Percentiles rank a stretch among this genome's conserved stretches.
Conservation (phyloP, 2,888 invertebrate species). For the Drosophila maculinotata region DNA sequence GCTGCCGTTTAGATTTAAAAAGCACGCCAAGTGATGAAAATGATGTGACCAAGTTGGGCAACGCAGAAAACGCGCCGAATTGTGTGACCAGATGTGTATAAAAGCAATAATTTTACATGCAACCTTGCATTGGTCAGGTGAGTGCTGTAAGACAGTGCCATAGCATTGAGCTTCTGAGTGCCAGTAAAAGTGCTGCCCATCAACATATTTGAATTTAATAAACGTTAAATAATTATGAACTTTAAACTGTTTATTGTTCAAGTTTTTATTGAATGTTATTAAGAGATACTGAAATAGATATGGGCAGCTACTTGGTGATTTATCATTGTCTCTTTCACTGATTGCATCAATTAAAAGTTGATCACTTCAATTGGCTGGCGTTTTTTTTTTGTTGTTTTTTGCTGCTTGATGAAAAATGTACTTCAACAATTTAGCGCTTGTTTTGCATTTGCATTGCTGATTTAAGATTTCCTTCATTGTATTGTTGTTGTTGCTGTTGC, state of each 20-base stretch:
- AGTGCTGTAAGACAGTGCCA: not conserved
- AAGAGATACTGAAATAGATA: not conserved
- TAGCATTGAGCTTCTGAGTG: constrained; percentile 31
- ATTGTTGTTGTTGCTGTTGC: constrained; percentile 29
- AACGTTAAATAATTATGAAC: not conserved
- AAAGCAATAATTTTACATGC: not conserved
- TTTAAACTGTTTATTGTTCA: not conserved
- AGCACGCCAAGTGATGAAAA: constrained; percentile 62
- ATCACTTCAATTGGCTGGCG: constrained; percentile 66
- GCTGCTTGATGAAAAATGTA: constrained; percentile 32
- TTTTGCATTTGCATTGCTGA: constrained; percentile 69
- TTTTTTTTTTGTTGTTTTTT: too few relatives aligned
- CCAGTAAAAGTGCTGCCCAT: constrained; percentile 25
- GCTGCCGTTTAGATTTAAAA: constrained; percentile 81
- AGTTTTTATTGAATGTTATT: not conserved
- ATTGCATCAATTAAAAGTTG: constrained; percentile 75
- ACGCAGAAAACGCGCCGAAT: not conserved
- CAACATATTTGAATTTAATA: not conserved
- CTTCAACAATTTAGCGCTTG: constrained; percentile 39
- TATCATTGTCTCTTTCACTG: constrained; percentile 44
- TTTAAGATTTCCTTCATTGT: constrained; percentile 73
- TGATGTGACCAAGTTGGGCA: constrained; percentile 27
- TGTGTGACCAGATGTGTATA: constrained; percentile 9
- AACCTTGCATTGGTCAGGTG: not conserved
- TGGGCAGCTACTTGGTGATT: constrained; percentile 16